These are phyloP conservation scores for Myopa testacea DNA, from an alignment of 2,888 invertebrate species.

Conservation along the genomic window DNA sequence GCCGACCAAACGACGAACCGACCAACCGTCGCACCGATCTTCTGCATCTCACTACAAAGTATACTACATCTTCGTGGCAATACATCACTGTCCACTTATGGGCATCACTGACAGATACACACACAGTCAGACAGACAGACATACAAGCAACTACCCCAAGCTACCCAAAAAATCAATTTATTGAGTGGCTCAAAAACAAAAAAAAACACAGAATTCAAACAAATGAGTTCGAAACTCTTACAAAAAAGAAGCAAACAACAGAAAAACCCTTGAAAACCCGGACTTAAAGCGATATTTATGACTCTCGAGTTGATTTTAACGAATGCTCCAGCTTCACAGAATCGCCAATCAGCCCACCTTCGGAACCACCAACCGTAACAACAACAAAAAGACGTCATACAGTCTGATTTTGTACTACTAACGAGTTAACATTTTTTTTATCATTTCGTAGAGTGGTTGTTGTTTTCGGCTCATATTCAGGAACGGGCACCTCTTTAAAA, in stretches of 20 bases:
- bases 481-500: constrained; percentile 47
- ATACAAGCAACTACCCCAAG: not conserved
- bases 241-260: not conserved
- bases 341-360: not conserved
- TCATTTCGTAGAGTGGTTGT: not conserved
- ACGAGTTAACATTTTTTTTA: constrained; percentile 15
- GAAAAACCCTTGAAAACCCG: not conserved
- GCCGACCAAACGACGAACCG: no score
- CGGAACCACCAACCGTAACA: not conserved
- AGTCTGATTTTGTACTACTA: constrained; percentile 30
- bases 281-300: constrained; percentile 36
- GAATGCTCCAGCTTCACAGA: not conserved
- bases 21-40: not conserved
- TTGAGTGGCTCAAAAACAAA: constrained; percentile 8
- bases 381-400: constrained; percentile 33
- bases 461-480: not conserved
- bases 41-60: not conserved
- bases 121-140: not conserved
- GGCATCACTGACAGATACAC: not conserved
- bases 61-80: not conserved
- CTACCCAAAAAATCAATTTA: constrained; percentile 19
- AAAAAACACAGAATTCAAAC: constrained; percentile 24
- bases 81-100: constrained; percentile 24
- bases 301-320: not conserved
- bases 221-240: constrained; percentile 20